phyloP scores from a whole-genome alignment of 2,113 vertebrate species.

The Elachura formosa region DNA sequence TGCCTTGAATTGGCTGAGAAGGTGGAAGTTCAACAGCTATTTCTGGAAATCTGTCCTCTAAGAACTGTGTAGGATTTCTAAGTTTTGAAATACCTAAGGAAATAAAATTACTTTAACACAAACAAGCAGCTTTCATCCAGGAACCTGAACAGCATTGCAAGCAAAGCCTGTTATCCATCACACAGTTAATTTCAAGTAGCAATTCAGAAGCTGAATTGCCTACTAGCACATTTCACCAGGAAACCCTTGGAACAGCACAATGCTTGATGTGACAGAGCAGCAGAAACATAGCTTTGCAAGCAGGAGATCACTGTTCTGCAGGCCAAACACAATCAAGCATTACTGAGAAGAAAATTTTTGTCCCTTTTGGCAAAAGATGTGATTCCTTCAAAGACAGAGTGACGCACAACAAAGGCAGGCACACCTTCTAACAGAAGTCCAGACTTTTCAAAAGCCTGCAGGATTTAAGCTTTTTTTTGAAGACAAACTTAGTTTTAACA shows the following conservation, averaged over 20 bases:
- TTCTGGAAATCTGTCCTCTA: neutral
- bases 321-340: neutral
- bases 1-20: neutral
- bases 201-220: neutral
- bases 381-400: neutral
- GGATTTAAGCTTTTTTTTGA: neutral
- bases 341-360: neutral
- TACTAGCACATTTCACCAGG: neutral
- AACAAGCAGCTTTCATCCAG: neutral
- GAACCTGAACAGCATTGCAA: neutral
- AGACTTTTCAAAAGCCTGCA: neutral
- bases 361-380: neutral
- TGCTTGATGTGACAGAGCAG: neutral
- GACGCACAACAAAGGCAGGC: neutral
- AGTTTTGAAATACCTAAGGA: neutral
- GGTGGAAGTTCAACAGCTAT: neutral
- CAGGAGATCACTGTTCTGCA: neutral
- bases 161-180: neutral
- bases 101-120: neutral
- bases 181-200: neutral
- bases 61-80: neutral
- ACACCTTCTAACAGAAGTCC: neutral
- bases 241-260: neutral
- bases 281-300: neutral
- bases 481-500: neutral